Base-by-base conservation (phyloP, 2,797 vertebrate genomes). In the Scomberomorus guttatus region DNA sequence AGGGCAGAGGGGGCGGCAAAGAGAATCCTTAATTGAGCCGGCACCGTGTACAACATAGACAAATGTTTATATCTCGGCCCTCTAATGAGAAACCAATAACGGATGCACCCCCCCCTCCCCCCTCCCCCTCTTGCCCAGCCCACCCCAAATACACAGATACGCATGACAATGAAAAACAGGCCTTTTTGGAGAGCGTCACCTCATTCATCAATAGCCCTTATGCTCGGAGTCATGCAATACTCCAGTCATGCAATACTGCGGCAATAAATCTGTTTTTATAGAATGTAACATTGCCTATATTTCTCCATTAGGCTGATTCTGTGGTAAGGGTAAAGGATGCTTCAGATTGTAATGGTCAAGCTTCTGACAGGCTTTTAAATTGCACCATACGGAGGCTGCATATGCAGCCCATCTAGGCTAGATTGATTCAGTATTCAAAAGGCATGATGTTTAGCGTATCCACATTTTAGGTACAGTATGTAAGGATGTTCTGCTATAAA, bases 21-120 rank as follows among this genome's bases (percentile, higher is more conserved):
- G 90, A 89, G 87, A 90, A 91, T 91, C 90, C 90, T 84, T 94
- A 94, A 94, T 94, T 94, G 93, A 78, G 14, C 81, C 88, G 66
- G 86, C 87, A 86, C 84, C 75, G 71, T 90, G 91, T 91, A 91
- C 92, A 93, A 93, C 93, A 93, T 83, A 93, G 92, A 95, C 91
- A 93, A 95, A 95, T 94, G 94, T 94, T 95, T 93, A 94, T 91
- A 93, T 94, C 92, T 89, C 91, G 51, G 88, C 90, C 89, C 80
- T 81, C 90, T 95, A 94, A 95, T 94, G 93, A 93, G 92, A 95
- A 94, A 94, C 92, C 92, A 92, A 95, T 95, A 94, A 93, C 75
- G 83, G 90, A 93, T 91, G 90, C 88, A 91, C 72, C 76, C 80
- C 84, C 84, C 61, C 15, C 10, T 11, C 22, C 18, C 4, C 34